A percentile compares a stretch with the other conserved stretches of the same genome.
These are phyloP conservation scores for Mobula birostris DNA, from an alignment of 2,113 vertebrate species.

Conservation along the genomic window DNA sequence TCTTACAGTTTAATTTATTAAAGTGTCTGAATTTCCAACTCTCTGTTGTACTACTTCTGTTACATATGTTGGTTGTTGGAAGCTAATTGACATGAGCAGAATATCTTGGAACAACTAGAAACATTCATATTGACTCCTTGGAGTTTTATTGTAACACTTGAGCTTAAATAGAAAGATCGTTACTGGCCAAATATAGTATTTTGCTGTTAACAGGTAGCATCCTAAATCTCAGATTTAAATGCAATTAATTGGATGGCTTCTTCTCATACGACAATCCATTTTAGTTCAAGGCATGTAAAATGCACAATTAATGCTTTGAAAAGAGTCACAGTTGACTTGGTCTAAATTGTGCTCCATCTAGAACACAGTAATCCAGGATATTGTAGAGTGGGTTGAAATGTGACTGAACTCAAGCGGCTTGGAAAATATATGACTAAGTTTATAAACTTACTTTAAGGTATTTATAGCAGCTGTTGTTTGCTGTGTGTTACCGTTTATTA, in stretches of 20 bases:
- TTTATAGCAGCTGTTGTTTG: background rate
- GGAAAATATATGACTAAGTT: slow-evolving; percentile 18
- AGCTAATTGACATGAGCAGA: background rate
- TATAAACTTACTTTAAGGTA: background rate
- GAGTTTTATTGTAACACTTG: background rate
- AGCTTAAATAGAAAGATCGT: background rate
- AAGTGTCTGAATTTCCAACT: background rate
- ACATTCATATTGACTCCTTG: background rate
- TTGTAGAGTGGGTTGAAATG: background rate
- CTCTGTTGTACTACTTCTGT: background rate
- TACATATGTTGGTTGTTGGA: background rate
- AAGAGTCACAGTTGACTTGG: slow-evolving; percentile 25
- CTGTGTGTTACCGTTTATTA: background rate
- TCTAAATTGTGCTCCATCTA: slow-evolving; percentile 6
- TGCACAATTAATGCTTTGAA: slow-evolving; percentile 21
- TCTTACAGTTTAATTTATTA: background rate
- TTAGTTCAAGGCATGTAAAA: background rate
- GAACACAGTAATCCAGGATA: slow-evolving; percentile 32
- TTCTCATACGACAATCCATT: background rate
- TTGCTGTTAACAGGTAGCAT: background rate
- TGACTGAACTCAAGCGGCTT: background rate
- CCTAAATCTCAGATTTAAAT: background rate
- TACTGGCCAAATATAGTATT: background rate
- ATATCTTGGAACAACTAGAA: background rate
- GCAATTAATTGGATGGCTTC: background rate